phyloP scores from a whole-genome alignment of 2,888 invertebrate species.

The Drosophila recens region DNA sequence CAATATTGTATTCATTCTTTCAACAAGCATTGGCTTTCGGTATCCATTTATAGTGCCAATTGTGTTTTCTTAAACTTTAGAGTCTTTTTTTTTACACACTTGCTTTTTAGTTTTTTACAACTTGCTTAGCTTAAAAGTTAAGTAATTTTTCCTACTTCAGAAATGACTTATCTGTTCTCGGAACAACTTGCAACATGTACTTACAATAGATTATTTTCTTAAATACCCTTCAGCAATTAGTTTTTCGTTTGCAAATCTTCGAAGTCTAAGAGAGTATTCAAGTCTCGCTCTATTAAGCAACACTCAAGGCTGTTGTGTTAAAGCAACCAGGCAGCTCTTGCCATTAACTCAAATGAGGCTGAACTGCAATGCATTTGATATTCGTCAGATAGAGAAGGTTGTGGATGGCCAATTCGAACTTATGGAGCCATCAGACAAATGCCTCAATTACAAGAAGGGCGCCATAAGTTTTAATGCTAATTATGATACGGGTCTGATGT shows the following conservation, averaged over 20 bases:
- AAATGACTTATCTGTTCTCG: not conserved
- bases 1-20: too few relatives aligned
- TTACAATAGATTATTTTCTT: not conserved
- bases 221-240: not conserved
- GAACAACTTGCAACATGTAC: not conserved
- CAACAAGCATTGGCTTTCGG: too few relatives aligned
- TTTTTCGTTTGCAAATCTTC: not conserved
- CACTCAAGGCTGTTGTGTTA: constrained; percentile 16
- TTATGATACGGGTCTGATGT: constrained; percentile 15
- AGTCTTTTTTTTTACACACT: too few relatives aligned
- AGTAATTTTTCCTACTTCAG: too few relatives aligned
- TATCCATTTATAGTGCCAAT: too few relatives aligned
- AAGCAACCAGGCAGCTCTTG: constrained; percentile 13
- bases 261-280: constrained; percentile 16
- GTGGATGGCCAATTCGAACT: not conserved
- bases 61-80: too few relatives aligned
- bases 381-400: constrained; percentile 1
- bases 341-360: constrained; percentile 66
- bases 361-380: constrained; percentile 24
- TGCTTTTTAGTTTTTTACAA: too few relatives aligned
- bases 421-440: constrained; percentile 41
- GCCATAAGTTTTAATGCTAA: constrained; percentile 19
- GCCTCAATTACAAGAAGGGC: constrained; percentile 25
- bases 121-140: not conserved
- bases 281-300: constrained; percentile 19